Conservation (phyloP, 2,797 vertebrate species). For the Percopsis omiscomaycus region DNA sequence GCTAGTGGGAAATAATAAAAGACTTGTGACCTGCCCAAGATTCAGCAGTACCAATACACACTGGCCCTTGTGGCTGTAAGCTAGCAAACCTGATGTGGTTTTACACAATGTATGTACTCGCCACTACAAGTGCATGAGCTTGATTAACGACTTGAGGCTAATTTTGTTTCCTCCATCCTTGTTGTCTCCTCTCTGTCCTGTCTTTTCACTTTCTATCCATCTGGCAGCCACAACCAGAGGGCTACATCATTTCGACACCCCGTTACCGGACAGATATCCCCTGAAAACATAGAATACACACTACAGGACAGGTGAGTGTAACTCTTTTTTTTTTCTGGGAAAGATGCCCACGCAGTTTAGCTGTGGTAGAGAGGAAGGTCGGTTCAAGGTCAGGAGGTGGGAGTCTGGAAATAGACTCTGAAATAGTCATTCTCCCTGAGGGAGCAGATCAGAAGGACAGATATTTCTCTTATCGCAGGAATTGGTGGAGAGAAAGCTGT, state of each 20-base stretch:
- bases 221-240: constrained; percentile 92
- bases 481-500: constrained; percentile 12
- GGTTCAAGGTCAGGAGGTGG: constrained; percentile 25
- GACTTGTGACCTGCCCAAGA: constrained; percentile 47
- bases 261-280: constrained; percentile 93
- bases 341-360: not conserved
- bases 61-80: constrained; percentile 43
- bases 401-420: constrained; percentile 15
- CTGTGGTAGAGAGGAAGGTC: constrained; percentile 17
- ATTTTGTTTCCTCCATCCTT: constrained; percentile 34
- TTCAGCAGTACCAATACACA: constrained; percentile 15
- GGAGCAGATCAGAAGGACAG: constrained; percentile 17
- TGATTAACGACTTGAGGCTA: constrained; percentile 24
- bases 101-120: constrained; percentile 31
- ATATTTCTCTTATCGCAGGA: constrained; percentile 6
- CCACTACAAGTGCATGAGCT: not conserved
- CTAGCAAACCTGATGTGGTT: constrained; percentile 34
- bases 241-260: constrained; percentile 92
- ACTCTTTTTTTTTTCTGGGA: not conserved
- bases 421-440: constrained; percentile 27
- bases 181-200: constrained; percentile 16
- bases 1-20: constrained; percentile 62
- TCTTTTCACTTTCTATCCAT: constrained; percentile 36
- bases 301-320: constrained; percentile 91
- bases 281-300: constrained; percentile 94